Conservation (phyloP, 2,113 vertebrate species). For the Ciconia stormi region DNA sequence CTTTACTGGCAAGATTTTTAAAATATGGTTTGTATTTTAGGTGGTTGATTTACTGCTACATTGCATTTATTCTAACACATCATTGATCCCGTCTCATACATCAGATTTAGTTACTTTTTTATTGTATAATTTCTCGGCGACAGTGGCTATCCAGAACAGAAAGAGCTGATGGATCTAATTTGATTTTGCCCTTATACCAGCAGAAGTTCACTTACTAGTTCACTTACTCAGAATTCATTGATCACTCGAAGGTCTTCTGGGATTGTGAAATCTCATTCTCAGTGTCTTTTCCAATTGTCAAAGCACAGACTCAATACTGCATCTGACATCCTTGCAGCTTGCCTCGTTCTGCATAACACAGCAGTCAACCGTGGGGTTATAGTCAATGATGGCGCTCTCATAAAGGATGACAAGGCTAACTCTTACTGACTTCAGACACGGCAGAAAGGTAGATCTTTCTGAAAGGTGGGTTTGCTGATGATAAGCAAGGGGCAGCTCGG, state of each 20-base stretch:
- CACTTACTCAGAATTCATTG: conserved; percentile 53
- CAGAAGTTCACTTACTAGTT: conserved; percentile 59
- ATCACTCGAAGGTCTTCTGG: conserved; percentile 39
- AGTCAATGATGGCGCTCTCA: conserved; percentile 40
- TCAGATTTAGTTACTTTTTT: conserved; percentile 46
- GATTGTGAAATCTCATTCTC: conserved; percentile 54
- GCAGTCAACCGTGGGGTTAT: conserved; percentile 16
- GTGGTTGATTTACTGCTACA: conserved; percentile 35
- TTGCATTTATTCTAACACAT: conserved; percentile 40
- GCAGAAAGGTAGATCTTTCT: conserved; percentile 9
- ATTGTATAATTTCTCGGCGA: conserved; percentile 24
- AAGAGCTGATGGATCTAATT: conserved; percentile 49
- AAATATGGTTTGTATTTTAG: conserved; percentile 13
- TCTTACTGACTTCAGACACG: conserved; percentile 33
- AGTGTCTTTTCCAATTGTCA: conserved; percentile 38
- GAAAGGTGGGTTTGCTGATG: conserved; percentile 19
- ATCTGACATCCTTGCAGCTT: conserved; percentile 7
- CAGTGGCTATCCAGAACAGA: conserved; percentile 33
- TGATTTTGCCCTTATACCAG: conserved; percentile 46
- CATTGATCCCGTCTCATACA: conserved; percentile 10
- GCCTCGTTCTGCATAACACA: conserved; percentile 22
- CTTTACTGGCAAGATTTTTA: neutral
- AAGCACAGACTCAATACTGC: neutral
- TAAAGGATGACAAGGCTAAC: conserved; percentile 49
- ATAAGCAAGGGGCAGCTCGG: neutral